Evolutionary conservation across 2,888 invertebrate genomes (phyloP).

Genomic region (Hypolimnas misippus): DNA sequence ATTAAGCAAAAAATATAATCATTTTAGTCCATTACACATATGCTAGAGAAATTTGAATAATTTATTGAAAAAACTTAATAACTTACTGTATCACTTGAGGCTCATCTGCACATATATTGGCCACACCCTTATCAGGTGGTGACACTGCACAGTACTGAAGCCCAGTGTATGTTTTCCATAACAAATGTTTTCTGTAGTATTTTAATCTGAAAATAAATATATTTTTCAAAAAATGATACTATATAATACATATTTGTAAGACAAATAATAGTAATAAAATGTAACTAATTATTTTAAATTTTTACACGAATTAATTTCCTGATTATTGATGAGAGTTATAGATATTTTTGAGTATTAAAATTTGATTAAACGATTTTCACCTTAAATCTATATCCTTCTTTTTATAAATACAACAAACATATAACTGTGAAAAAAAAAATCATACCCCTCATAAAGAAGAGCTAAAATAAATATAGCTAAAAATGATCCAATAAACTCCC

Average conservation of each 20-base stretch:
- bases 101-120: conserved; percentile 86
- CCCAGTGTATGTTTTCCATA: conserved; percentile 94
- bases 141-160: conserved; percentile 93
- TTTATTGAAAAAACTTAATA: neutral
- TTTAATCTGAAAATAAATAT: conserved; percentile 76
- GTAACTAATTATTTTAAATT: no score
- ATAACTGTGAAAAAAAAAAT: conserved; percentile 8
- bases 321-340: no score
- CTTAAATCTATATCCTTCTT: no score
- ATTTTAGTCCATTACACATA: no score
- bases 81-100: conserved; percentile 89
- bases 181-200: conserved; percentile 89
- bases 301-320: no score
- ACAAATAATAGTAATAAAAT: no score
- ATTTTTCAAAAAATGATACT: no score
- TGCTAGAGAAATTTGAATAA: neutral
- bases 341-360: no score
- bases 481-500: conserved; percentile 94
- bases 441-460: conserved; percentile 96
- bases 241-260: neutral
- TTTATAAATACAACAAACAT: no score
- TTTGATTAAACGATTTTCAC: no score
- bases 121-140: conserved; percentile 86
- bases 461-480: conserved; percentile 96
- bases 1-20: no score